These are phyloP conservation scores for Tetragonula carbonaria DNA, from an alignment of 2,888 invertebrate species.

Conservation along the genomic window DNA sequence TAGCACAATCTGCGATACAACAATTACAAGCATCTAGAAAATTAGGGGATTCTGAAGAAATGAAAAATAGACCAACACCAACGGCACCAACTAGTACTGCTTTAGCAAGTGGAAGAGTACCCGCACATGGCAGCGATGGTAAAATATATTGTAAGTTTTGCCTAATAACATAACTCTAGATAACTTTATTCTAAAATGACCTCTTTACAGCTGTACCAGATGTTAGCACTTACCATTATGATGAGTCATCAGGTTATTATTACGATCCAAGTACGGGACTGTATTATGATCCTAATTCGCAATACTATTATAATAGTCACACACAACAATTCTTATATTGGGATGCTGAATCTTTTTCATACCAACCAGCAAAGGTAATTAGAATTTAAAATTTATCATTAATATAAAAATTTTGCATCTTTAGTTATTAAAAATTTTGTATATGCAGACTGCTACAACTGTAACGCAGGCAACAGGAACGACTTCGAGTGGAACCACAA, in stretches of 20 bases:
- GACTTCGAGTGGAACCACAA: constrained; percentile 68
- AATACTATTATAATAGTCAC: constrained; percentile 97
- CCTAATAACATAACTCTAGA: neutral
- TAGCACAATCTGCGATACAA: constrained; percentile 94
- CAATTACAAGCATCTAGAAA: constrained; percentile 85
- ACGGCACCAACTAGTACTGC: constrained; percentile 83
- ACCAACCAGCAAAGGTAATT: constrained; percentile 80
- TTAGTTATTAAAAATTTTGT: neutral
- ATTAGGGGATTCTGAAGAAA: constrained; percentile 80
- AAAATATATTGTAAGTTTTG: constrained; percentile 87
- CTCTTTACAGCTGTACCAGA: constrained; percentile 89
- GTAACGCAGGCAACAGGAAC: constrained; percentile 74
- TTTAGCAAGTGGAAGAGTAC: constrained; percentile 81
- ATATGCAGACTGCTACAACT: constrained; percentile 58
- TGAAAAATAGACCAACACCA: constrained; percentile 81
- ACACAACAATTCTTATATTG: constrained; percentile 97
- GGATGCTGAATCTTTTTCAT: constrained; percentile 88
- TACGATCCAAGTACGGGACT: constrained; percentile 96
- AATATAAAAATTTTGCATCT: neutral
- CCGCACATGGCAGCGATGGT: constrained; percentile 86
- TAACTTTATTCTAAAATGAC: neutral
- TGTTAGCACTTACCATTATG: constrained; percentile 95
- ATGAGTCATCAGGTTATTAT: constrained; percentile 97
- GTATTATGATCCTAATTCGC: constrained; percentile 98
- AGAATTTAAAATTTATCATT: neutral